Evolutionary conservation across 2,888 invertebrate genomes (phyloP), one percentile per base, ranked within the genome.

Genomic region (Loripinus fragilis): DNA sequence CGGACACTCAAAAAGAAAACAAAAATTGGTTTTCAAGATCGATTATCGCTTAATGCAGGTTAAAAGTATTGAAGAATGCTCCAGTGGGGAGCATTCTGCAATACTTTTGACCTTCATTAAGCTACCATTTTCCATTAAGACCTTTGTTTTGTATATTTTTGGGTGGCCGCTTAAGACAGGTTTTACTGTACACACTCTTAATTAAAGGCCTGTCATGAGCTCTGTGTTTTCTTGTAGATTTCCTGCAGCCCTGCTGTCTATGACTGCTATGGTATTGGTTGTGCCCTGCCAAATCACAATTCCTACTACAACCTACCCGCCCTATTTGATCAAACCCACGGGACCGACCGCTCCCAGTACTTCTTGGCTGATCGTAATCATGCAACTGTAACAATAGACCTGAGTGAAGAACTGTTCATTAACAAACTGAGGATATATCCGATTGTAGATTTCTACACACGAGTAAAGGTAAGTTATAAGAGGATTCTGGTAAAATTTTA

Each of bases 311-410:
- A 76, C 20, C 80, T 89, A 66, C 80, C 78, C 67, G 78, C 86
- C 55, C 74, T 89, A 76, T 89, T 89, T 85, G 89, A 89, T 74
- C 88, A 87, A 65, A 87, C 89, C 0, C 67, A 88, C 23, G 52
- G 70, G 8, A 68, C 50, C 17, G 65, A 74, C 38, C 55, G 28
- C 3, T n/a, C 52, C 1, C 81, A 86, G 48, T 83, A 80, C 33
- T 87, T 80, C 77, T 45, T 86, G 81, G 85, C 83, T 0, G 38
- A 69, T 5, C 23, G 64, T 0, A 38, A 77, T 7, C 20, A 76
- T 10, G 71, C 88, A 2, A 87, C 83, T 2, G 38, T 90, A 0
- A 87, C 86, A 23, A 76, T 90, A 15, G 71, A 73, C 0, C 73
- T 89, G 15, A 70, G 41, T 17, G 75, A 77, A 48, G 65, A 76